Base-by-base conservation (phyloP, 2,888 invertebrate genomes). In the Cephalotes varians region DNA sequence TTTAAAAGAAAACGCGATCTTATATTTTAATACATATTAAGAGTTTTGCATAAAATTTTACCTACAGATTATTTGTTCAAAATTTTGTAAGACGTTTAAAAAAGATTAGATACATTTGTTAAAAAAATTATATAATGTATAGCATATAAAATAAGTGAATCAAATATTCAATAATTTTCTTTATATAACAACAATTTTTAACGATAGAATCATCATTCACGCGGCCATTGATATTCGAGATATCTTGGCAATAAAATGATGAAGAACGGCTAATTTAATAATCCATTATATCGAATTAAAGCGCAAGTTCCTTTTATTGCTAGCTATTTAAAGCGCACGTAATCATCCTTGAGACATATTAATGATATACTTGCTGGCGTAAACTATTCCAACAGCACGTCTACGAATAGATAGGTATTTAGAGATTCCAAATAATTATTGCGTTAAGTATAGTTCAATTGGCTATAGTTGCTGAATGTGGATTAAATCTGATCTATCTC, bases 291-390 rank as follows among this genome's bases (percentile, higher is more conserved):
- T 86, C 88, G 85, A 88, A 91, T 92, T 91, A 92, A 91, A 89
- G 88, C 87, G 86, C 88, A 91, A 90, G 87, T 89, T 91, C 82
- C 85, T 87, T 91, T 91, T 90, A 91, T 86, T 86, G 83, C 79
- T 65, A 74, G 82, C 87, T 83, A 88, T 89, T 87, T 83, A 81
- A 83, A 37, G 37, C 82, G 72, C 67, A 40, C 81, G 85, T 88
- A 86, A 82, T 88, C 86, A 84, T 54, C 58, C 44, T 76, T 58
- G 25, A 62, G 49, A 79, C 58, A 64, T 67, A 67, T 72, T 81
- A 87, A 88, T 87, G 83, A 85, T 80, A 82, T 84, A 85, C 64
- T 64, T 31, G 84, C 82, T 47, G 56, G 64, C 71, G 71, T 81
- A 86, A 85, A 85, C 79, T 77, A 56, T 25, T n/a, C 31, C 64